Percentiles rank a stretch among this genome's conserved stretches.
Conservation (phyloP, 2,888 invertebrate species). For the Mimumesa dahlbomi region DNA sequence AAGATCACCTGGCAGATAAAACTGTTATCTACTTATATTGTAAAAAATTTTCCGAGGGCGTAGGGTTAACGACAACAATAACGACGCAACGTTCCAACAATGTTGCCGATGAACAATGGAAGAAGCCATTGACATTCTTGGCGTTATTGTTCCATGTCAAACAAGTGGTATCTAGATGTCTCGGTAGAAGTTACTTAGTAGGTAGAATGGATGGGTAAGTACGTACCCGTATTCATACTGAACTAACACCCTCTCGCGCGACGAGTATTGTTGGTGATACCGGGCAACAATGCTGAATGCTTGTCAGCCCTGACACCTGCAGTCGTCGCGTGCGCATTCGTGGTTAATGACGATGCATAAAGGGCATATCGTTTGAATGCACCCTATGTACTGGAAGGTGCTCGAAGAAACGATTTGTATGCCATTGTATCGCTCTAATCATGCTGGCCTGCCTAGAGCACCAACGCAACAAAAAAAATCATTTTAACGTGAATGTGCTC, state of each 20-base stretch:
- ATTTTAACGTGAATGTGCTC: too few species aligned
- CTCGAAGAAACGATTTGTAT: not conserved
- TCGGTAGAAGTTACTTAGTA: constrained; percentile 48
- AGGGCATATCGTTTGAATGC: not conserved
- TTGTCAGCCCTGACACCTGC: constrained; percentile 28
- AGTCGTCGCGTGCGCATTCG: constrained; percentile 13
- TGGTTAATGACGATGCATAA: constrained; percentile 18
- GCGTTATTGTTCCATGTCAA: constrained; percentile 48
- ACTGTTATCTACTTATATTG: too few species aligned
- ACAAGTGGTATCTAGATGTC: constrained; percentile 46
- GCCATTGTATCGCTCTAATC: too few species aligned
- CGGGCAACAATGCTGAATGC: constrained; percentile 45
- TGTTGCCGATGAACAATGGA: constrained; percentile 28
- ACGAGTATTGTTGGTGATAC: constrained; percentile 30
- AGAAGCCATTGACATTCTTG: constrained; percentile 57
- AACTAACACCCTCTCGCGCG: constrained; percentile 7
- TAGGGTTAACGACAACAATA: constrained; percentile 2
- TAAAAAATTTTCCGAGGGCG: too few species aligned
- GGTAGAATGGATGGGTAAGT: constrained; percentile 26
- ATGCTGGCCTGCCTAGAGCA: too few species aligned
- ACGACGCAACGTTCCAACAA: not conserved
- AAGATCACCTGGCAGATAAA: too few species aligned
- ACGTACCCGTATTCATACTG: constrained; percentile 3
- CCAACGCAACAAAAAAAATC: too few species aligned
- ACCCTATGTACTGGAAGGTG: not conserved